Conservation (phyloP, 2,888 invertebrate species). For the Eupeodes luniger region DNA sequence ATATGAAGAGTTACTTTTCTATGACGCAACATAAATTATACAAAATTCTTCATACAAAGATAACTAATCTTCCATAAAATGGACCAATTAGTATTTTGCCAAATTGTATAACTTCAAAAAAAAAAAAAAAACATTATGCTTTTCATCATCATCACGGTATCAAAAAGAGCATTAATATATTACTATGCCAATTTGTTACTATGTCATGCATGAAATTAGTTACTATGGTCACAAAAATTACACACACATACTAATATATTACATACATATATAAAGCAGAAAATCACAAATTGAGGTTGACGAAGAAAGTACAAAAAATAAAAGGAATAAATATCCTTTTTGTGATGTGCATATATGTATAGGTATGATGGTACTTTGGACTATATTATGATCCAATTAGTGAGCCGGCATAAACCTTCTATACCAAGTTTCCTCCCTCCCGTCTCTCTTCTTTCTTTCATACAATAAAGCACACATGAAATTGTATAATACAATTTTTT, state of each 20-base stretch:
- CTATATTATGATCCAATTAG: slow-evolving; percentile 73
- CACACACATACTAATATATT: too few relatives aligned
- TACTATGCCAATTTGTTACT: slow-evolving; percentile 10
- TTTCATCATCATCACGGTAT: not conserved
- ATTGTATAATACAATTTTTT: not conserved
- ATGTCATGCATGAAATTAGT: slow-evolving; percentile 62
- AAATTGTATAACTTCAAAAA: not conserved
- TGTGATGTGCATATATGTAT: not conserved
- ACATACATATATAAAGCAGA: slow-evolving; percentile 16
- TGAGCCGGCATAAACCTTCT: slow-evolving; percentile 15
- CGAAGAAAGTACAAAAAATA: not conserved
- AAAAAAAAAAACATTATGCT: not conserved
- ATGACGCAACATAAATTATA: not conserved
- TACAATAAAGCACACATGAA: not conserved
- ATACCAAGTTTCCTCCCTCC: slow-evolving; percentile 25
- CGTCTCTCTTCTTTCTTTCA: not conserved
- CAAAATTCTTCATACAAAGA: not conserved
- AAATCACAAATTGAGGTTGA: slow-evolving; percentile 60
- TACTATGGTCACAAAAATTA: slow-evolving; percentile 55
- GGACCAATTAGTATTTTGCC: slow-evolving; percentile 4
- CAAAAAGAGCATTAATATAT: not conserved
- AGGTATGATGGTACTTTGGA: slow-evolving; percentile 43
- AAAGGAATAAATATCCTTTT: slow-evolving; percentile 4
- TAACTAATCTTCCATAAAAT: not conserved
- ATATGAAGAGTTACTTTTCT: not conserved